Percentiles rank a stretch among this genome's conserved stretches.
Conservation (phyloP, 2,113 vertebrate genomes). For the Cavia aperea region DNA sequence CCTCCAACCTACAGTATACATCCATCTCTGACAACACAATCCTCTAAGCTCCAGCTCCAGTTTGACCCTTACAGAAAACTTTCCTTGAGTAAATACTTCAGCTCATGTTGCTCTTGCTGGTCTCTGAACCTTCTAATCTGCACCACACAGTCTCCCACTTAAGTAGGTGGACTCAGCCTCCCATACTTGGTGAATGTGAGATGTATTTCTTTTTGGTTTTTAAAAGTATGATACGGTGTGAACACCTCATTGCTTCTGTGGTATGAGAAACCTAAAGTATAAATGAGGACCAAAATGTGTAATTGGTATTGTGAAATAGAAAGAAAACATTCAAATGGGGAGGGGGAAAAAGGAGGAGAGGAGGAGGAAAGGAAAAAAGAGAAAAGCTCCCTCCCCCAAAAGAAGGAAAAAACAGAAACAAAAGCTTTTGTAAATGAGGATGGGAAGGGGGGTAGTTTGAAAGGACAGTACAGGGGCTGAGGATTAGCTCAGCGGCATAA, state of each 20-base stretch:
- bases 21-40: neutral
- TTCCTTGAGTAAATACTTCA: neutral
- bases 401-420: neutral
- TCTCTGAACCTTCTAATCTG: neutral
- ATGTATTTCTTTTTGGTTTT: neutral
- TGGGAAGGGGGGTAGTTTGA: neutral
- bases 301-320: neutral
- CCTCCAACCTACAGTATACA: neutral
- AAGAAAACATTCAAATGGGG: neutral
- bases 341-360: neutral
- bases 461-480: neutral
- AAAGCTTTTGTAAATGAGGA: neutral
- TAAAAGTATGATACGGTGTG: neutral
- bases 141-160: neutral
- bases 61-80: neutral
- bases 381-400: neutral
- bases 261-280: neutral
- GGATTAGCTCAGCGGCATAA: too few relatives aligned
- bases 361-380: neutral
- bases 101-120: neutral
- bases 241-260: neutral
- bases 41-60: neutral
- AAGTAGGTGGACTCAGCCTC: neutral
- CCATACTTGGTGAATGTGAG: neutral
- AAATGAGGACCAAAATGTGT: neutral